Conservation (phyloP, 2,888 invertebrate genomes). For the Agrilus cyanescens region DNA sequence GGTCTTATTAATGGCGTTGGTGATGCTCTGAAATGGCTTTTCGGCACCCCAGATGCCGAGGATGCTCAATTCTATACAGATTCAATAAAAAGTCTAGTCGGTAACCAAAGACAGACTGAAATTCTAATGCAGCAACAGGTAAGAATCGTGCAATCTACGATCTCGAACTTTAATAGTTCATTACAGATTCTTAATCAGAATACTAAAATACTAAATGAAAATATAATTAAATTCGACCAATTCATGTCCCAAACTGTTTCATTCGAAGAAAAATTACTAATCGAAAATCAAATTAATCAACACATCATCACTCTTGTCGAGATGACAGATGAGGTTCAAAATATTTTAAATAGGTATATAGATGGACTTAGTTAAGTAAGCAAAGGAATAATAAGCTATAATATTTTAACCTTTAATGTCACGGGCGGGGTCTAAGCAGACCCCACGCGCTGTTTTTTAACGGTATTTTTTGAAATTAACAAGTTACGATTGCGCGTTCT, state of each 20-base stretch:
- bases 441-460: too few relatives aligned
- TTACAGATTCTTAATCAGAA: conserved; percentile 11
- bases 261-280: background rate
- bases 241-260: too few relatives aligned
- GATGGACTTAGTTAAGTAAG: background rate
- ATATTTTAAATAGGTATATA: background rate
- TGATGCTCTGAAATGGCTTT: too few relatives aligned
- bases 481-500: too few relatives aligned
- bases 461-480: too few relatives aligned
- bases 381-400: too few relatives aligned
- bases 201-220: background rate
- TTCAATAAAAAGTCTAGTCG: conserved; percentile 9
- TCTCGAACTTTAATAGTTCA: conserved; percentile 14
- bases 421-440: too few relatives aligned
- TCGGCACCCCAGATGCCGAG: conserved; percentile 15
- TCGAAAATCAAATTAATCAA: background rate
- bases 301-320: conserved; percentile 1
- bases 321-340: background rate
- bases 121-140: conserved; percentile 17
- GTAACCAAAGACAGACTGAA: conserved; percentile 13
- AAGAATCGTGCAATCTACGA: conserved; percentile 15
- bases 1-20: too few relatives aligned
- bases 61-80: conserved; percentile 14
- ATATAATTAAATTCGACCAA: background rate
- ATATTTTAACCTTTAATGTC: too few relatives aligned